A percentile compares a stretch with the other conserved stretches of the same genome.
Conservation (phyloP, 2,797 vertebrate genomes). For the Muscicapa comitata region DNA sequence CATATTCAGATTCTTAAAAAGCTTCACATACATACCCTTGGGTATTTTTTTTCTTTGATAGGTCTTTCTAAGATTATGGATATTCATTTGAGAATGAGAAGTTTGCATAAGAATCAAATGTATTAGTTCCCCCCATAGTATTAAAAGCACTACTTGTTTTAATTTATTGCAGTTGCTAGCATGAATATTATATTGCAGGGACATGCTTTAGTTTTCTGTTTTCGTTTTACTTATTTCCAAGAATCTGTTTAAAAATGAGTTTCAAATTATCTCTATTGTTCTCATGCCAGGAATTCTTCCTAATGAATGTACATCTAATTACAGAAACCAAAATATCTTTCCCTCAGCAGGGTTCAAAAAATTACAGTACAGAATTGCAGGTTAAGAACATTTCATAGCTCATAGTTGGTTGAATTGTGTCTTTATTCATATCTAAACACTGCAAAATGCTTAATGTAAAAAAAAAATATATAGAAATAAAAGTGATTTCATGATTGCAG, state of each 20-base stretch:
- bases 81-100: neutral
- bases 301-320: neutral
- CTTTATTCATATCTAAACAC: neutral
- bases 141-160: neutral
- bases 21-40: neutral
- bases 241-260: neutral
- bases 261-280: neutral
- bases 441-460: neutral
- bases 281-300: neutral
- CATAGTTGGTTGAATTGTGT: neutral
- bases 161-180: neutral
- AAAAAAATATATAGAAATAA: neutral
- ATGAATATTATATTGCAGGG: neutral
- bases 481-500: neutral
- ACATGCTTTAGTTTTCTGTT: neutral
- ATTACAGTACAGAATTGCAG: neutral
- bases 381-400: neutral
- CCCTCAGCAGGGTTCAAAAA: neutral
- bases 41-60: neutral
- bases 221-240: neutral
- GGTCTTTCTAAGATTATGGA: neutral
- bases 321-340: neutral
- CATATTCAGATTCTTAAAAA: slow-evolving; percentile 5
- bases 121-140: neutral
- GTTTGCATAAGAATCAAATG: slow-evolving; percentile 19